Evolutionary conservation across 2,113 vertebrate genomes (phyloP), one percentile per base, ranked within the genome.

Genomic region (Tragelaphus buxtoni): DNA sequence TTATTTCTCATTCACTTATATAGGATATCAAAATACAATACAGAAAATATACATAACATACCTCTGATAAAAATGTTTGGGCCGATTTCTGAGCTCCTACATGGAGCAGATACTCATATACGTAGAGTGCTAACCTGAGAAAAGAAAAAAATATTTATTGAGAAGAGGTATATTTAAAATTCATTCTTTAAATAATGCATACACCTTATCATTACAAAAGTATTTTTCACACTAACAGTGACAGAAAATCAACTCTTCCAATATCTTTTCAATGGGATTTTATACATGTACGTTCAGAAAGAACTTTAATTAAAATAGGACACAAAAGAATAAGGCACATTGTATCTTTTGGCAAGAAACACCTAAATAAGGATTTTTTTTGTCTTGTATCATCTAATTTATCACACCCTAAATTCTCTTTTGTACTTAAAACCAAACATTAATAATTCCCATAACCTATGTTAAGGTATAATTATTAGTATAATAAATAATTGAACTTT

Each of bases 31-130:
- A 97, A 96, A 86, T 14, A 83, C 91, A 80, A 95, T 86, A 39
- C 30, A 81, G 42, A 97, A 97, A 97, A 97, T 77, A 63, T 63
- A 84, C 47, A 96, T 89, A 91, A 98, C 99, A 98, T 99, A 99
- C 99, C 99, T 99, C 99, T 98, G 99, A 99, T 94, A 99, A 99
- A 98, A 99, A 99, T 5, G 99, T 99, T 98, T 99, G 99, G 97
- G 99, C 99, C 53, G 99, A 99, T 99, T 99, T 99, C 99, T 99
- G 99, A 91, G 99, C 99, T 99, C 99, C 99, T 98, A 99, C 99
- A 99, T 99, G 99, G 98, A 99, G 99, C 98, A 99, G 99, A 98
- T 99, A 99, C 98, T 99, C 99, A 96, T 99, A 99, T 96, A 99
- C 99, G 39, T 99, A 99, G 95, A 99, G 99, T 95, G 99, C 99